These are phyloP conservation scores for Oophaga pumilio DNA, from an alignment of 2,113 vertebrate genomes.

Conservation along the genomic window DNA sequence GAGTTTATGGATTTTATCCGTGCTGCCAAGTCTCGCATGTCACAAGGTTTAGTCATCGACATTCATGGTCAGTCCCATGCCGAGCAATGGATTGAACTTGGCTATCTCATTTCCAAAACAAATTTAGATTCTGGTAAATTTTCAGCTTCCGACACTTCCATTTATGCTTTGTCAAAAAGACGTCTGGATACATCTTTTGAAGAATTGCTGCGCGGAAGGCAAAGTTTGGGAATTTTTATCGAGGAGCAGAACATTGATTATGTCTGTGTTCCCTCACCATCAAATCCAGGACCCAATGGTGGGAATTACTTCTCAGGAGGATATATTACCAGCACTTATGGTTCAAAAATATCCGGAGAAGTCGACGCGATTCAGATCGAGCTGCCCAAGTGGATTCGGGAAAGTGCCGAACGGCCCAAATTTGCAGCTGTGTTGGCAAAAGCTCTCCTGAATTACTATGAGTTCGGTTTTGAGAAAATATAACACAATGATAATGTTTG, in stretches of 20 bases:
- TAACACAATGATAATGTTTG: background rate
- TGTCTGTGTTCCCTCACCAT: slow-evolving; percentile 66
- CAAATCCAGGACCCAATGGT: slow-evolving; percentile 64
- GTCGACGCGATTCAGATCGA: slow-evolving; percentile 68
- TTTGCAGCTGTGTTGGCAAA: slow-evolving; percentile 66
- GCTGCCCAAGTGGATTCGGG: slow-evolving; percentile 63
- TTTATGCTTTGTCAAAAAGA: slow-evolving; percentile 62
- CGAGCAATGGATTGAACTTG: slow-evolving; percentile 67
- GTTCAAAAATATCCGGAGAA: slow-evolving; percentile 58
- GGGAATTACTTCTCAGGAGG: slow-evolving; percentile 66
- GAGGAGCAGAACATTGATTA: slow-evolving; percentile 63
- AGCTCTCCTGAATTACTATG: slow-evolving; percentile 64
- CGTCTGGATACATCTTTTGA: slow-evolving; percentile 59
- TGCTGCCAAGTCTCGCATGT: slow-evolving; percentile 61
- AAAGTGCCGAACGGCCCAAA: slow-evolving; percentile 55
- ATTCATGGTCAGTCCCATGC: slow-evolving; percentile 66
- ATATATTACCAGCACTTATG: slow-evolving; percentile 63
- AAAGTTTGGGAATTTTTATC: slow-evolving; percentile 64
- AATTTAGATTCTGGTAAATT: slow-evolving; percentile 59
- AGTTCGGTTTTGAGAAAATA: slow-evolving; percentile 55
- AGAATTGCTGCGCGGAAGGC: slow-evolving; percentile 58
- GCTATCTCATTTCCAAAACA: slow-evolving; percentile 64
- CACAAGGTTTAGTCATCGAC: slow-evolving; percentile 63
- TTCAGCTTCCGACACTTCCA: slow-evolving; percentile 53
- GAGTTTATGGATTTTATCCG: slow-evolving; percentile 66